Conservation (phyloP, 2,797 vertebrate genomes). For the Acanthis flammea region DNA sequence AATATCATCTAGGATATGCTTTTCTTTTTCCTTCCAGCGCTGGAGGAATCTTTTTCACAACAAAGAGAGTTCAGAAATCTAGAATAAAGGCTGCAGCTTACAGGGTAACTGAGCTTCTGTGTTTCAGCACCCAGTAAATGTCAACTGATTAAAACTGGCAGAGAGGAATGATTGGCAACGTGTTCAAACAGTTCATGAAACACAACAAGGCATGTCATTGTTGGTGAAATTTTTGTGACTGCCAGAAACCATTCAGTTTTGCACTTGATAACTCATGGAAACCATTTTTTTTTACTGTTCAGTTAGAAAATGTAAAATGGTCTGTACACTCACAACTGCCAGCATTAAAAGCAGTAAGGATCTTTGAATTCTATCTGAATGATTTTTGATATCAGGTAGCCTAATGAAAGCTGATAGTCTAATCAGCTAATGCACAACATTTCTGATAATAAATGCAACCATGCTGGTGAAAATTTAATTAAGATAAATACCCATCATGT, state of each 20-base stretch:
- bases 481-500: not conserved
- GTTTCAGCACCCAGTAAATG: not conserved
- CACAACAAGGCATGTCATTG: not conserved
- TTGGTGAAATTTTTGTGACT: not conserved
- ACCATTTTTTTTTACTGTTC: not conserved
- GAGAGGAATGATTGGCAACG: not conserved
- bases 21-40: not conserved
- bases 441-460: not conserved
- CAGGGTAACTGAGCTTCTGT: not conserved
- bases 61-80: not conserved
- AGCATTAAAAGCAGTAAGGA: not conserved
- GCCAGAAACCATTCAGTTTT: not conserved
- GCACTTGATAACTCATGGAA: not conserved
- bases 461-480: not conserved
- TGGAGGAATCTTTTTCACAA: not conserved
- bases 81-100: not conserved
- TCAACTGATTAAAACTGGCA: not conserved
- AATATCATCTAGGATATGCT: fast-evolving
- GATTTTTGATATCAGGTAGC: not conserved
- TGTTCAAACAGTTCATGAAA: not conserved
- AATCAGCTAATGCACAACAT: not conserved
- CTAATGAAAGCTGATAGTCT: not conserved
- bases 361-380: not conserved
- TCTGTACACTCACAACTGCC: not conserved
- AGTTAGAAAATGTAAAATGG: not conserved